These are phyloP conservation scores for Argopecten irradians DNA, from an alignment of 1,140 invertebrate genomes.

Conservation along the genomic window DNA sequence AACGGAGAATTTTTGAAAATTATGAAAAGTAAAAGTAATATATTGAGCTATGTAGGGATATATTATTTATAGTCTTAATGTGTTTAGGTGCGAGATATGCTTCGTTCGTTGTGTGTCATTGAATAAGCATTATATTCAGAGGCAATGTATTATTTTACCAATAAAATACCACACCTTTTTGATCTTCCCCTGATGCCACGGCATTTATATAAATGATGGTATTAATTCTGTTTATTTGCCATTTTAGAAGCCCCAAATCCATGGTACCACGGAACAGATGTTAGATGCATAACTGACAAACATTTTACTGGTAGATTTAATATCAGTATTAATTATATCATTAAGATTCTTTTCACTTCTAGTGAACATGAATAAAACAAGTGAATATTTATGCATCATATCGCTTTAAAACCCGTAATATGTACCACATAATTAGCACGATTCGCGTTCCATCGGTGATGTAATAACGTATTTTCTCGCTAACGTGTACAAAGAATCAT, in stretches of 20 bases:
- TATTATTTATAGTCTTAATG: no score
- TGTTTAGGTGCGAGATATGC: not conserved
- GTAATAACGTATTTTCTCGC: conserved; percentile 21
- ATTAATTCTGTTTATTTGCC: conserved; percentile 9
- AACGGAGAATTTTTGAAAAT: no score
- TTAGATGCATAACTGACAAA: not conserved
- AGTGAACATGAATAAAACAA: not conserved
- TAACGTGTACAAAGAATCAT: conserved; percentile 3
- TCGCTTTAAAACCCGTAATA: conserved; percentile 8
- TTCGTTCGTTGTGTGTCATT: not conserved
- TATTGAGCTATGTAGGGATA: no score
- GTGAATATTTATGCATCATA: conserved; percentile 11
- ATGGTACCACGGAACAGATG: not conserved
- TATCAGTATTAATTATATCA: conserved; percentile 18
- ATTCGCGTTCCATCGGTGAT: not conserved
- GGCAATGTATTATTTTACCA: not conserved
- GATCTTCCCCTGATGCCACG: not conserved
- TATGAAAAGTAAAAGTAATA: no score
- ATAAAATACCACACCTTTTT: conserved; percentile 18
- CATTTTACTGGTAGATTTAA: not conserved
- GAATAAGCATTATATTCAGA: not conserved
- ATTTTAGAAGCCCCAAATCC: not conserved
- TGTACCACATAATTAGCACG: not conserved
- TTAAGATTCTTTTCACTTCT: conserved; percentile 3
- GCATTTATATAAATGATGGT: conserved; percentile 1